Percentiles rank a stretch among this genome's conserved stretches.
These are phyloP conservation scores for Nasalis larvatus DNA, from an alignment of 2,113 vertebrate species.

Conservation along the genomic window DNA sequence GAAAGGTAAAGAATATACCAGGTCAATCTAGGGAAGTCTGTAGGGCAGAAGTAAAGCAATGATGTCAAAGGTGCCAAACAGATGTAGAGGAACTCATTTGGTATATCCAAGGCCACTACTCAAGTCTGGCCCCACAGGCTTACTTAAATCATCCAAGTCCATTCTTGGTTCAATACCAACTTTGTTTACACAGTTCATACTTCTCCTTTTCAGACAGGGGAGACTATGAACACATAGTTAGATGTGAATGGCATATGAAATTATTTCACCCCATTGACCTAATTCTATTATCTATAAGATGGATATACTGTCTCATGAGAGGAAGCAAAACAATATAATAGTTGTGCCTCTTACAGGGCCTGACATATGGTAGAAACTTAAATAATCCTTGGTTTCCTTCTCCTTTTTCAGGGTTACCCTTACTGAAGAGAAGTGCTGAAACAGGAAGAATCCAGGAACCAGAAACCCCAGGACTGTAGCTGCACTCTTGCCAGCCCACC, in stretches of 20 bases:
- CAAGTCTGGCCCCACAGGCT: neutral
- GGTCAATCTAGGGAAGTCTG: neutral
- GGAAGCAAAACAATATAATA: neutral
- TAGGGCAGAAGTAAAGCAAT: neutral
- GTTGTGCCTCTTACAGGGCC: neutral
- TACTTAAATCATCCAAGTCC: neutral
- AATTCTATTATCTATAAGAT: neutral
- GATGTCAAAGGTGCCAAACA: neutral
- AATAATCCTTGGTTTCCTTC: neutral
- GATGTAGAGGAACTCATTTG: neutral
- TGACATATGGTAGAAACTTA: neutral
- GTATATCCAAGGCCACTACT: neutral
- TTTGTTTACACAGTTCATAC: neutral
- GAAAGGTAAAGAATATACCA: neutral
- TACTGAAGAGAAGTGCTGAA: neutral
- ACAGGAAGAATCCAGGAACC: neutral
- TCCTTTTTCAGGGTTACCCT: neutral
- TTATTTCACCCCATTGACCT: neutral
- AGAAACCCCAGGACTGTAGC: neutral
- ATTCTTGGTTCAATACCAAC: neutral
- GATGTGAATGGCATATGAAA: neutral
- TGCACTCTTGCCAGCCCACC: conserved; percentile 42
- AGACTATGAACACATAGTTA: neutral
- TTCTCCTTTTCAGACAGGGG: neutral
- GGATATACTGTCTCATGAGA: neutral